phyloP scores from a whole-genome alignment of 2,113 vertebrate genomes.

The Acinonyx jubatus region DNA sequence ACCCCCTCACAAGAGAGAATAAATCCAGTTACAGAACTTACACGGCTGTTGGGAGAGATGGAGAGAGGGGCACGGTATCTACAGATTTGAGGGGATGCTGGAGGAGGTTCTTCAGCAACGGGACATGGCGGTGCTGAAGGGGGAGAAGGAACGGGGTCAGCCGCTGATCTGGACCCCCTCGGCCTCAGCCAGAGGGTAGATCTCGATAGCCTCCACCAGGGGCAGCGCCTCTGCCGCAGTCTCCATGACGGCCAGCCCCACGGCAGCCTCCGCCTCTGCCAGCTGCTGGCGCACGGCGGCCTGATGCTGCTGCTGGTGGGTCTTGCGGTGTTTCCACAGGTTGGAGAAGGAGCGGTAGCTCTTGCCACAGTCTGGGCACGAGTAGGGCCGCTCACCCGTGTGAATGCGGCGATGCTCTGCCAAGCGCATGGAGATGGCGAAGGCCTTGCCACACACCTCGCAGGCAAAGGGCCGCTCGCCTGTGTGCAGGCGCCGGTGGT shows the following conservation, averaged over 20 bases:
- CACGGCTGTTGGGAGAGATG: not conserved
- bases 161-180: slow-evolving; percentile 80
- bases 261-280: slow-evolving; percentile 69
- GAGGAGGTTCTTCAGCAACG: slow-evolving; percentile 17
- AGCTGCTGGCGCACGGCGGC: slow-evolving; percentile 74
- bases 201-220: slow-evolving; percentile 84
- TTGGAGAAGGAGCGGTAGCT: slow-evolving; percentile 94
- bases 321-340: slow-evolving; percentile 93
- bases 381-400: slow-evolving; percentile 90
- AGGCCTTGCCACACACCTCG: slow-evolving; percentile 91
- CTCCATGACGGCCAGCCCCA: slow-evolving; percentile 75
- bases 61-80: not conserved
- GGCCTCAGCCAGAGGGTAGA: slow-evolving; percentile 77
- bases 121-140: not conserved
- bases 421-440: slow-evolving; percentile 94
- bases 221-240: slow-evolving; percentile 80
- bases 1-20: slow-evolving; percentile 14
- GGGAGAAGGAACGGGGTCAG: not conserved
- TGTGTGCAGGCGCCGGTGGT: slow-evolving; percentile 92
- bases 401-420: slow-evolving; percentile 92
- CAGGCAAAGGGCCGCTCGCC: slow-evolving; percentile 92
- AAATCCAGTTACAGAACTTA: slow-evolving; percentile 65
- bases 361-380: slow-evolving; percentile 89
- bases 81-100: not conserved
- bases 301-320: slow-evolving; percentile 85